Conservation (phyloP, 1,140 invertebrate genomes). For the Fopius arisanus region DNA sequence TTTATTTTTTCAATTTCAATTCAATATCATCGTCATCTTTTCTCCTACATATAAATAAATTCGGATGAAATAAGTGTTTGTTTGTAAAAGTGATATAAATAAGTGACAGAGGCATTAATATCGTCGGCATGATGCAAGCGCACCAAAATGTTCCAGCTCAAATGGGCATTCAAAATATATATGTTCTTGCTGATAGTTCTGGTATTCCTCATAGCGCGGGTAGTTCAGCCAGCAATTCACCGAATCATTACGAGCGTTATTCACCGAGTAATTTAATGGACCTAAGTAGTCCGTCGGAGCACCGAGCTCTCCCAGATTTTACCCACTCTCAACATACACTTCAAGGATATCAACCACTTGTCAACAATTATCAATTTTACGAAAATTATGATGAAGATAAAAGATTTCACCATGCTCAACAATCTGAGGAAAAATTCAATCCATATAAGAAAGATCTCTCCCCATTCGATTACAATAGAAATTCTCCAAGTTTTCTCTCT, state of each 20-base stretch:
- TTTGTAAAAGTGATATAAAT: too few relatives aligned
- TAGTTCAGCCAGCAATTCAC: constrained; percentile 53
- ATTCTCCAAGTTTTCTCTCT: constrained; percentile 42
- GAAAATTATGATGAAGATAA: constrained; percentile 37
- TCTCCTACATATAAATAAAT: too few relatives aligned
- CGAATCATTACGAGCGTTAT: constrained; percentile 47
- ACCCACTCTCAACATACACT: not conserved
- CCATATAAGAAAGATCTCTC: constrained; percentile 30
- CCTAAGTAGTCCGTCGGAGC: constrained; percentile 46
- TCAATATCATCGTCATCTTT: too few relatives aligned
- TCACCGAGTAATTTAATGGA: constrained; percentile 53
- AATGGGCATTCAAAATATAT: constrained; percentile 29
- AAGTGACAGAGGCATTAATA: not conserved
- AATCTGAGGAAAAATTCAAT: constrained; percentile 23
- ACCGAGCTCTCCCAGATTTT: constrained; percentile 31
- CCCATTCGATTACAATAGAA: constrained; percentile 39
- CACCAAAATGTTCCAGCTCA: constrained; percentile 25
- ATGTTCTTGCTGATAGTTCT: constrained; percentile 36
- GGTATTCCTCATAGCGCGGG: constrained; percentile 48
- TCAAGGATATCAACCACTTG: constrained; percentile 32
- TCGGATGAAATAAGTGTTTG: too few relatives aligned
- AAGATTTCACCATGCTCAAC: constrained; percentile 29
- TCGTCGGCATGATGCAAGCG: constrained; percentile 38
- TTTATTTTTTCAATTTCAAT: too few relatives aligned
- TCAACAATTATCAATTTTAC: constrained; percentile 35